Percentiles rank a stretch among this genome's conserved stretches.
Evolutionary conservation across 2,797 vertebrate species (phyloP).

Genomic region (Gambusia yucatana): DNA sequence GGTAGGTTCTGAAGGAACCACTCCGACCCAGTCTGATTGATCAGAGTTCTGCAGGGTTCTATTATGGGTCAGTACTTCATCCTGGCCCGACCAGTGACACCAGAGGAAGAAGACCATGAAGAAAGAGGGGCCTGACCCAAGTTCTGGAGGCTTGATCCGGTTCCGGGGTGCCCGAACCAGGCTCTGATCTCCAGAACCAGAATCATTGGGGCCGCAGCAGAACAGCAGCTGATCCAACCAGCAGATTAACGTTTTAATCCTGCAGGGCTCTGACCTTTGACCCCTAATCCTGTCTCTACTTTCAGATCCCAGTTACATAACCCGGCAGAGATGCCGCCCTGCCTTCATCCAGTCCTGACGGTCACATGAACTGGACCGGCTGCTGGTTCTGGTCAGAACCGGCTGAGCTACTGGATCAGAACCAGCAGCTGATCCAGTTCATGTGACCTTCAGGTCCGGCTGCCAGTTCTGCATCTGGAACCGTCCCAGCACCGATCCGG

Average conservation of each 20-base stretch:
- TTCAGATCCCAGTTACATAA: slow-evolving; percentile 9
- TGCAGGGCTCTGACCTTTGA: not conserved
- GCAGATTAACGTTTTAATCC: slow-evolving; percentile 8
- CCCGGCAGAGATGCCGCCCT: not conserved
- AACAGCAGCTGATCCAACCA: not conserved
- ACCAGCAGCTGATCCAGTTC: not conserved
- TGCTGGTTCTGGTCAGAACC: not conserved
- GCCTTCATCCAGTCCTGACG: not conserved
- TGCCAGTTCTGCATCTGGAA: not conserved
- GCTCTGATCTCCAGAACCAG: not conserved
- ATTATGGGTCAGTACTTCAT: not conserved
- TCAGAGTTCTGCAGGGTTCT: not conserved
- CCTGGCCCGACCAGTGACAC: not conserved
- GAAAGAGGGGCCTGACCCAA: not conserved
- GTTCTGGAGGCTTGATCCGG: not conserved
- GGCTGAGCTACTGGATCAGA: not conserved
- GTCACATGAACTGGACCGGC: not conserved
- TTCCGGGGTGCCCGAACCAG: not conserved
- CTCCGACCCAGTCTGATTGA: not conserved
- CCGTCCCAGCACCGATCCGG: not conserved
- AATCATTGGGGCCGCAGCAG: not conserved
- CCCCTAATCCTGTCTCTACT: not conserved
- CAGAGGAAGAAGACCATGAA: not conserved
- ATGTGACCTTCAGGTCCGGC: not conserved
- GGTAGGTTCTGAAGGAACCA: not conserved